Evolutionary conservation across 2,113 vertebrate species (phyloP), one percentile per base, ranked within the genome.

Genomic region (Pleuronectes platessa): DNA sequence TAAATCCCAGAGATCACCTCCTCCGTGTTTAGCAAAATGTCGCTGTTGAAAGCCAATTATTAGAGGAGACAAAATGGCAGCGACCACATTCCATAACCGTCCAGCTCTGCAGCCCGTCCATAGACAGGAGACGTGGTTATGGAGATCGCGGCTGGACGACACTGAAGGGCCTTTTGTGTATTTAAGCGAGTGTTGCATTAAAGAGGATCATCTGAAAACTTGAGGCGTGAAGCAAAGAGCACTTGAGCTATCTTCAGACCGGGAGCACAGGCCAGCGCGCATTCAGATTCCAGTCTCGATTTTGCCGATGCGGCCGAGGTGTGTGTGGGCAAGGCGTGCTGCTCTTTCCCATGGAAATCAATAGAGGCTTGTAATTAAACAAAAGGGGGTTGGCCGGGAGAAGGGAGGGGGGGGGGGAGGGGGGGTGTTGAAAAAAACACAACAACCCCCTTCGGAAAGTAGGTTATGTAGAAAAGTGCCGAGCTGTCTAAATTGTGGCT

Each of bases 341-440:
- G 92, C 89, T 93, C 92, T 93, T 95, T 94, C 93, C 94, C 93
- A 95, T 93, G 93, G 93, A 94, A 95, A 95, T 95, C 94, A 95
- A 95, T 95, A 95, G 71, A 63, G 85, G 88, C 91, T 93, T 93
- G 93, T 95, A 95, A 95, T 95, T 95, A 95, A 95, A 94, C 94
- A 94, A 94, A 94, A 91, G 92, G 91, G 93, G 88, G 92, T 93
- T 92, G 89, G 88, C 76, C 73, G 79, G 23, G 14, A 20, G 68
- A 82, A n/a, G 53, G 53, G n/a, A 9, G 53, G 21, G 2, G n/a
- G 21, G 11, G 60, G 60, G 60, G 17, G 53, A 2, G 54, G 54
- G 54, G 54, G 21, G 54, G 54, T n/a, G 54, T 13, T 3, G 68
- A 82, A 88, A 84, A 71, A 65, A 83, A 76, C 61, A 89, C 84